A percentile compares a stretch with the other conserved stretches of the same genome.
Conservation (phyloP, 2,113 vertebrate genomes). For the Geothlypis trichas region DNA sequence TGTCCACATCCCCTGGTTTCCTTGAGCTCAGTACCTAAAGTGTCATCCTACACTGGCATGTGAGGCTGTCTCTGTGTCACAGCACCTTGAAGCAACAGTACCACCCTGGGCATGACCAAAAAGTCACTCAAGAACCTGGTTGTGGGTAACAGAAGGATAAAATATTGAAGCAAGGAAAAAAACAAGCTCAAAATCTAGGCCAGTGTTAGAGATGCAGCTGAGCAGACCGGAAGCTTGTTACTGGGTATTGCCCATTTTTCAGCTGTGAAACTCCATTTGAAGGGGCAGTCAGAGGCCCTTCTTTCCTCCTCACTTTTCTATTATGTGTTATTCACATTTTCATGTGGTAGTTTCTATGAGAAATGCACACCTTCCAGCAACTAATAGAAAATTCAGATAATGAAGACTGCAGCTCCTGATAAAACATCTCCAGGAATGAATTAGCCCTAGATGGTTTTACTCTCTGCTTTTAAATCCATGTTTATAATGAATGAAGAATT, state of each 20-base stretch:
- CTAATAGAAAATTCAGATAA: conserved; percentile 44
- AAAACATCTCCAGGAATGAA: conserved; percentile 24
- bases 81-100: neutral
- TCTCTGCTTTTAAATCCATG: conserved; percentile 3
- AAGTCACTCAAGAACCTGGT: neutral
- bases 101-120: neutral
- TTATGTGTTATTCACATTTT: conserved; percentile 3
- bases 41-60: rapidly evolving
- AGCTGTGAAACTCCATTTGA: neutral
- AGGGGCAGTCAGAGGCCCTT: neutral
- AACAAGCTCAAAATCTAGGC: neutral
- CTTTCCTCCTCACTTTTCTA: neutral
- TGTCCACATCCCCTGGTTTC: neutral
- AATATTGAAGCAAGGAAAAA: neutral
- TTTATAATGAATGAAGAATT: neutral
- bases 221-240: neutral
- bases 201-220: neutral
- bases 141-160: neutral
- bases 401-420: conserved; percentile 8
- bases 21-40: rapidly evolving
- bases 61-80: neutral
- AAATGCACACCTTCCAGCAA: conserved; percentile 43
- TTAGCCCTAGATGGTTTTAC: neutral
- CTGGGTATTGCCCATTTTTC: neutral
- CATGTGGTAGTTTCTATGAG: neutral